Conservation (phyloP, 2,888 invertebrate genomes). For the Hypercompe scribonia region DNA sequence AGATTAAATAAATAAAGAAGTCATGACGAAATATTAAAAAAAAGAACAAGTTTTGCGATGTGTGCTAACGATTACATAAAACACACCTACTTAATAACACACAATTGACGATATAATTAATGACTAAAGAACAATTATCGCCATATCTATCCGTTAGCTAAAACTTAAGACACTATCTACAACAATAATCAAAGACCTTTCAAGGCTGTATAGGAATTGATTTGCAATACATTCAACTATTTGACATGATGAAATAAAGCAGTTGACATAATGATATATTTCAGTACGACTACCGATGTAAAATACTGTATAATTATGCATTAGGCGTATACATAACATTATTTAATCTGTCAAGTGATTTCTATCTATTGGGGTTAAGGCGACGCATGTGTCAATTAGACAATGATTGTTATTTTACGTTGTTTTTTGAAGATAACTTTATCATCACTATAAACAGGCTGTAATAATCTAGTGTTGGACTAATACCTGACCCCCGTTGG, state of each 20-base stretch:
- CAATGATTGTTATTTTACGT: background rate
- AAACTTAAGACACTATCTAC: slow-evolving; percentile 18
- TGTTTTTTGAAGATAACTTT: background rate
- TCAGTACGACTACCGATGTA: slow-evolving; percentile 1
- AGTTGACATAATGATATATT: slow-evolving; percentile 13
- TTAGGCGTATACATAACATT: background rate
- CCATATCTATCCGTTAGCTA: slow-evolving; percentile 15
- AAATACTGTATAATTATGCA: background rate
- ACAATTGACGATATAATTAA: slow-evolving; percentile 10
- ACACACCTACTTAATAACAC: background rate
- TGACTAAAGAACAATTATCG: slow-evolving; percentile 19
- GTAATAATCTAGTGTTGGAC: no score
- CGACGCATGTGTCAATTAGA: background rate
- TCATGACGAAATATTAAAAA: background rate
- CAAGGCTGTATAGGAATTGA: slow-evolving; percentile 9
- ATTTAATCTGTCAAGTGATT: background rate
- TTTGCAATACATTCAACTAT: slow-evolving; percentile 6
- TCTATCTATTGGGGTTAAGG: slow-evolving; percentile 1
- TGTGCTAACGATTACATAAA: background rate
- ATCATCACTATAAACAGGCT: no score
- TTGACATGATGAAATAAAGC: slow-evolving; percentile 1
- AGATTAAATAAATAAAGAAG: background rate
- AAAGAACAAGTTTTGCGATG: background rate
- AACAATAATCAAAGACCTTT: slow-evolving; percentile 10
- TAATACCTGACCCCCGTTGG: no score